Base-by-base conservation (phyloP, 2,113 vertebrate genomes). In the Catagonus wagneri region DNA sequence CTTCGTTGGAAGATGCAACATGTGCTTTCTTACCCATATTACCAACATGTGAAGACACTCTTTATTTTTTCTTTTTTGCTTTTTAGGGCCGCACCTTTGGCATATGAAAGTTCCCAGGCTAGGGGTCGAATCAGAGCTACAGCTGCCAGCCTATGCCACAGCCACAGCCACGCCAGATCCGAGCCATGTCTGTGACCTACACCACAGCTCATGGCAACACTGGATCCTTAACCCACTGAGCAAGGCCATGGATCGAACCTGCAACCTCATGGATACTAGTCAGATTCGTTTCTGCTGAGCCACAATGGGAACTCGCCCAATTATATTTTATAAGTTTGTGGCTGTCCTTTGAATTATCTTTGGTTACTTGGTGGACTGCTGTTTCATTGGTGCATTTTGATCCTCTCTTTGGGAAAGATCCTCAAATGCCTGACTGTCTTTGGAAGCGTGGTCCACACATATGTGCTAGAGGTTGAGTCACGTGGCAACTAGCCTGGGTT, bases 361-460 rank as follows among this genome's bases (percentile, higher is more conserved):
- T 60, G 25, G 61, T 34, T 83, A 84, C 58, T 72, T 61, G 29
- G 78, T 61, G 74, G 69, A 89, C 23, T 95, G 60, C 14, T 96
- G 68, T 75, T 93, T 3, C 83, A 71, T 58, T 90, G 79, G 44
- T 68, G 7, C 23, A 56, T 25, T 80, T 89, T 74, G 83, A 80
- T 36, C 29, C 50, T 90, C 32, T 32, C 23, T 54, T 83, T 69
- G 61, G 56, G 32, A 87, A 93, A 32, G 27, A 44, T 78, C 25
- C 34, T 65, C 10, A 66, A 61, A 94, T 22, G 7, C 32, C 60
- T 54, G 34, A 27, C 4, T 3, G 22, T 52, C 44, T 87, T 50
- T 34, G n/a, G 68, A 44, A 83, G 27, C 39, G n/a, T 7, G 17
- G 1, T 58, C 17, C 17, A 34, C 54, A n/a, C 13, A 25, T 6